Conservation (phyloP, 2,113 vertebrate species). For the Dascyllus trimaculatus region DNA sequence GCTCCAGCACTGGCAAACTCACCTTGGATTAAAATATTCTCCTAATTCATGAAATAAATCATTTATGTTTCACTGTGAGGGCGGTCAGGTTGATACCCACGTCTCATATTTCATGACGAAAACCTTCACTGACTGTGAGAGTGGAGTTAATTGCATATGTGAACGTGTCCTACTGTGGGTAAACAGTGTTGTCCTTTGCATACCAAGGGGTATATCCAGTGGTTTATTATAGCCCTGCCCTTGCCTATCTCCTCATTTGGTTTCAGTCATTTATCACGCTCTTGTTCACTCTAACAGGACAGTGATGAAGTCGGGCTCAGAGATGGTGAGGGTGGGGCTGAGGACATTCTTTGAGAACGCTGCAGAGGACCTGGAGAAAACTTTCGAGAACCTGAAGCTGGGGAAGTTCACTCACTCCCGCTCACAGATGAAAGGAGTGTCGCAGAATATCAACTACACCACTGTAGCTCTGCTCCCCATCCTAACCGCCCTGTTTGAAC, state of each 20-base stretch:
- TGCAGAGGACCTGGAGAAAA: constrained; percentile 96
- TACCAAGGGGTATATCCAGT: constrained; percentile 17
- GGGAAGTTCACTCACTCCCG: constrained; percentile 98
- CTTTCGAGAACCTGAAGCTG: constrained; percentile 96
- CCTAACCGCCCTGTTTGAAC: constrained; percentile 96
- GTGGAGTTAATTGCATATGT: constrained; percentile 36
- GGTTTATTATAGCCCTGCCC: constrained; percentile 28
- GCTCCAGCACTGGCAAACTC: constrained; percentile 22
- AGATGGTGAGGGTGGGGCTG: constrained; percentile 93
- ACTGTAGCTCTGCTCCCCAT: constrained; percentile 95
- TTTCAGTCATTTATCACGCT: constrained; percentile 10
- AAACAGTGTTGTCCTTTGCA: constrained; percentile 41
- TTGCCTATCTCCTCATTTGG: constrained; percentile 25
- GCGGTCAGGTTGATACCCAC: constrained; percentile 10
- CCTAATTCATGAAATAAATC: constrained; percentile 55
- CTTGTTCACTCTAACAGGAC: constrained; percentile 85
- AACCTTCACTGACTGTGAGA: constrained; percentile 28
- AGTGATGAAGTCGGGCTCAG: constrained; percentile 98
- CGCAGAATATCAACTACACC: constrained; percentile 99
- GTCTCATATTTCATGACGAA: constrained; percentile 52
- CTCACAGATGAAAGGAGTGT: constrained; percentile 97
- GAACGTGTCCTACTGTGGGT: constrained; percentile 13
- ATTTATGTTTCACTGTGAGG: constrained; percentile 3
- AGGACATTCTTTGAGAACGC: constrained; percentile 97
- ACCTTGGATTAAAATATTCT: constrained; percentile 56